Evolutionary conservation across 2,113 vertebrate genomes (phyloP).

Genomic region (Epinephelus lanceolatus): DNA sequence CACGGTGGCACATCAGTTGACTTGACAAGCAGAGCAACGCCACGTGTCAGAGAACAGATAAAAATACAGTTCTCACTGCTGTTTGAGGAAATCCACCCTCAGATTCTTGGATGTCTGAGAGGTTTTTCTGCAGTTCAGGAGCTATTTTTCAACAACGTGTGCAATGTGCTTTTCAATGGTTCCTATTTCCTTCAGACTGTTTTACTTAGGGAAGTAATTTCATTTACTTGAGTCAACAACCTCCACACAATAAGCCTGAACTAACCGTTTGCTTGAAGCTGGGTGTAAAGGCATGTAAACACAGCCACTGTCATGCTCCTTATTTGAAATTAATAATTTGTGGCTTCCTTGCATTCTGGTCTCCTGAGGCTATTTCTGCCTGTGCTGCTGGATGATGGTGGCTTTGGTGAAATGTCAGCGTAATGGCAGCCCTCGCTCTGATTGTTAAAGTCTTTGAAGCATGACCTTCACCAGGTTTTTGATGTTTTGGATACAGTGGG

Average conservation of each 20-base stretch:
- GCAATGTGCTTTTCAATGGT: neutral
- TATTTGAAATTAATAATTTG: slow-evolving; percentile 1
- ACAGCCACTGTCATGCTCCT: neutral
- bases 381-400: neutral
- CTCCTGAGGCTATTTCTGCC: neutral
- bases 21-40: neutral
- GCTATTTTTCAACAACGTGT: neutral
- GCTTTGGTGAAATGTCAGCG: neutral
- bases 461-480: neutral
- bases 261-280: neutral
- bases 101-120: neutral
- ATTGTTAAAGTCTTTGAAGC: neutral
- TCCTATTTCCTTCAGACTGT: neutral
- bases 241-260: neutral
- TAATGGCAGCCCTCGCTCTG: neutral
- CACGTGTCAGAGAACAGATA: neutral
- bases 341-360: neutral
- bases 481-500: neutral
- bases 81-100: neutral
- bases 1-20: neutral
- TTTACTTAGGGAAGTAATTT: neutral
- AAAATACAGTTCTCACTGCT: neutral
- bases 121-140: neutral
- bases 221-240: neutral
- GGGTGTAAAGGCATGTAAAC: neutral